A percentile compares a stretch with the other conserved stretches of the same genome.
These are phyloP conservation scores for Lophius americanus DNA, from an alignment of 2,797 vertebrate species.

Conservation along the genomic window DNA sequence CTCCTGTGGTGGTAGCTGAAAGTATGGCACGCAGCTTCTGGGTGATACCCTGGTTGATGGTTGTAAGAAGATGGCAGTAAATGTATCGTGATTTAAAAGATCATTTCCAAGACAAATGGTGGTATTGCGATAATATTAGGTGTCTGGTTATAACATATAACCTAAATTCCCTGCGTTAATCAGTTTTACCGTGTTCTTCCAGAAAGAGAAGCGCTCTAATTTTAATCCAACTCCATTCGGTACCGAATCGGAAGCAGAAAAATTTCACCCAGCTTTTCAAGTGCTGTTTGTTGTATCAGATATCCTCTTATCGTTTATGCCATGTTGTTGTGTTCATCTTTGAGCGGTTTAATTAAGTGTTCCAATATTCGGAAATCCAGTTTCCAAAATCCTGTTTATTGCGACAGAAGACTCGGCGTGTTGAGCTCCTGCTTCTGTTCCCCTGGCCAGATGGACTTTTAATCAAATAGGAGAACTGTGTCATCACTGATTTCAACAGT, in stretches of 20 bases:
- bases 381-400: conserved; percentile 47
- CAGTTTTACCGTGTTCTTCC: conserved; percentile 11
- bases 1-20: conserved; percentile 40
- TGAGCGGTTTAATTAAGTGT: conserved; percentile 47
- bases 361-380: conserved; percentile 16
- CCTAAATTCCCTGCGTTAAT: conserved; percentile 36
- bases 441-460: conserved; percentile 28
- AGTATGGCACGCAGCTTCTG: conserved; percentile 50
- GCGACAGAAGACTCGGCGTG: conserved; percentile 52
- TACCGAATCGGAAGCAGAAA: conserved; percentile 44
- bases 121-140: conserved; percentile 46
- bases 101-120: conserved; percentile 56
- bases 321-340: conserved; percentile 34
- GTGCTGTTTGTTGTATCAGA: conserved; percentile 30
- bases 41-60: conserved; percentile 62
- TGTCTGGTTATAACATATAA: conserved; percentile 38
- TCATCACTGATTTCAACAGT: conserved; percentile 29
- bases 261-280: conserved; percentile 30
- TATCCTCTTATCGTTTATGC: conserved; percentile 1
- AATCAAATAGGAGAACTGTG: conserved; percentile 47
- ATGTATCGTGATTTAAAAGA: conserved; percentile 63
- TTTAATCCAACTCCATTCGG: conserved; percentile 37
- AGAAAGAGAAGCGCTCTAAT: conserved; percentile 54
- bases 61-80: conserved; percentile 32
- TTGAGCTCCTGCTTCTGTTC: conserved; percentile 40